A percentile compares a stretch with the other conserved stretches of the same genome.
phyloP scores from a whole-genome alignment of 2,888 invertebrate genomes.

The Synergus umbraculus region DNA sequence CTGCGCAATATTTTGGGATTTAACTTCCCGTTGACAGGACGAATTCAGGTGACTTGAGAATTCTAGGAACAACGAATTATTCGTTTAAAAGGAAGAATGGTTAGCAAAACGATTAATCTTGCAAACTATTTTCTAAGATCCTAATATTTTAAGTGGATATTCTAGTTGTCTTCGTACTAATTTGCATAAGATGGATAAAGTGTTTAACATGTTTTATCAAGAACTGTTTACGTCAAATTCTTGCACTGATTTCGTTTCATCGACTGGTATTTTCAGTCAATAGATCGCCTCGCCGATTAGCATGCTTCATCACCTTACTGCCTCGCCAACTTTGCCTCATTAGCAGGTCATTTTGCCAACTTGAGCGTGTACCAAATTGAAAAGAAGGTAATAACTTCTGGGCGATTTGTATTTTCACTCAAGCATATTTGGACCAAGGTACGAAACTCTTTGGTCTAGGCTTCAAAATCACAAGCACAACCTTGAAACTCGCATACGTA shows the following conservation, averaged over 20 bases:
- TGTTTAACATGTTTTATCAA: neutral
- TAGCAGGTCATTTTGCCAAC: constrained; percentile 14
- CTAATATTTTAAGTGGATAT: neutral
- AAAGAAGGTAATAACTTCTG: neutral
- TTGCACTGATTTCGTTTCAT: neutral
- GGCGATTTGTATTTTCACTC: too few species aligned
- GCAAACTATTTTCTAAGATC: neutral
- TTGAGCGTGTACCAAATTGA: neutral
- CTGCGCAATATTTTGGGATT: constrained; percentile 7
- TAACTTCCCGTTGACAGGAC: neutral
- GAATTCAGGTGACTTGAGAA: neutral
- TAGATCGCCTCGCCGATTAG: neutral
- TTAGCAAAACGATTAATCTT: neutral
- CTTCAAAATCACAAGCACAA: neutral
- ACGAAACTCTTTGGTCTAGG: too few species aligned
- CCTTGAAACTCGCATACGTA: neutral
- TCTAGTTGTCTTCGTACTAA: neutral
- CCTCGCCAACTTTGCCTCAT: constrained; percentile 11
- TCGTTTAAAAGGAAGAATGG: neutral
- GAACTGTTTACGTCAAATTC: neutral
- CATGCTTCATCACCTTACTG: neutral
- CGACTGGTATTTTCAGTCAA: neutral
- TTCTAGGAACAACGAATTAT: neutral
- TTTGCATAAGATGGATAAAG: neutral
- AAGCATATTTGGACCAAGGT: too few species aligned